Conservation (phyloP, 2,113 vertebrate species). For the Isichthys henryi region DNA sequence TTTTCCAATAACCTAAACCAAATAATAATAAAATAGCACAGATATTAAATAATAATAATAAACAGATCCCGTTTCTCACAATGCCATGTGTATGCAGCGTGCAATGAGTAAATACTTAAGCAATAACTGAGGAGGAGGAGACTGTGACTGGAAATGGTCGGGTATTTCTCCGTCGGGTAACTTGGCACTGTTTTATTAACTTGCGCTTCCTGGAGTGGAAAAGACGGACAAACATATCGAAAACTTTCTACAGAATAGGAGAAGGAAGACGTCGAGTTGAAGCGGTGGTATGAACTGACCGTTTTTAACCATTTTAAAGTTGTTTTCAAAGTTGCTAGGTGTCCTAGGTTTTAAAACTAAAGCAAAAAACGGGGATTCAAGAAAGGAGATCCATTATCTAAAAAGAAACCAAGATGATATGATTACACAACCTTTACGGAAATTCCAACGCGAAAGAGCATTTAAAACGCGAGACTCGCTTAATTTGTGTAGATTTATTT, state of each 20-base stretch:
- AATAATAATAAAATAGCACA: not conserved
- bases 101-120: not conserved
- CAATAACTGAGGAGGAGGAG: not conserved
- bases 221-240: not conserved
- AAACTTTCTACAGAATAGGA: not conserved
- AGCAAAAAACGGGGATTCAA: not conserved
- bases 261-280: not conserved
- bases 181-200: not conserved
- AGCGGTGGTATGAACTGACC: not conserved
- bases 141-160: not conserved
- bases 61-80: not conserved
- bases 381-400: not conserved
- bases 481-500: not conserved
- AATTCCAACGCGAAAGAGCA: not conserved
- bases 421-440: not conserved
- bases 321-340: not conserved
- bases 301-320: not conserved
- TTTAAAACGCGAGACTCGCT: not conserved
- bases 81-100: not conserved
- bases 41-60: not conserved
- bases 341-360: not conserved
- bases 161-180: not conserved
- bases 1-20: not conserved
- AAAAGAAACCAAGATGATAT: not conserved
- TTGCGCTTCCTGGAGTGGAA: not conserved